A percentile compares a stretch with the other conserved stretches of the same genome.
phyloP scores from a whole-genome alignment of 2,888 invertebrate genomes.

The Polylopha cassiicola region DNA sequence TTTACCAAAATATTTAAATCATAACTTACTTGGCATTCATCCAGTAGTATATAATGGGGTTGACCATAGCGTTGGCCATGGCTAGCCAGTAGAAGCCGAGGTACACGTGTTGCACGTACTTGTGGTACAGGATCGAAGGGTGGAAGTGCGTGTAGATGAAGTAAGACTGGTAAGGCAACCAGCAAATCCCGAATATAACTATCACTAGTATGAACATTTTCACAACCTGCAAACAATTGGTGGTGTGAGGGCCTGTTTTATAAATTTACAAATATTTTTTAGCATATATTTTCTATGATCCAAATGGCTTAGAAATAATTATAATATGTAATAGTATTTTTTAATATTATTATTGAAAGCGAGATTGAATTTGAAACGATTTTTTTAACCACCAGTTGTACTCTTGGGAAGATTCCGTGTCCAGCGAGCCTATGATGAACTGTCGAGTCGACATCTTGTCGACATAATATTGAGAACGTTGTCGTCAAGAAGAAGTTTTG shows the following conservation, averaged over 20 bases:
- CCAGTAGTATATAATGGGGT: conserved; percentile 94
- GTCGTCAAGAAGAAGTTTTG: no score
- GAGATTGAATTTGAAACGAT: no score
- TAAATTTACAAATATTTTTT: no score
- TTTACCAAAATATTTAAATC: background rate
- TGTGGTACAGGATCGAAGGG: conserved; percentile 79
- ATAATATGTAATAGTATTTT: no score
- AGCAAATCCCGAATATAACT: conserved; percentile 90
- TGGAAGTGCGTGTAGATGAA: conserved; percentile 89
- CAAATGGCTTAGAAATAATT: no score
- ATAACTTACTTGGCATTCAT: conserved; percentile 89
- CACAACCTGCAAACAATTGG: conserved; percentile 81
- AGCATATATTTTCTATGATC: no score
- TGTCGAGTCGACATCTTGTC: no score
- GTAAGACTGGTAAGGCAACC: conserved; percentile 92
- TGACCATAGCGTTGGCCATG: conserved; percentile 96
- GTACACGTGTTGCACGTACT: conserved; percentile 90
- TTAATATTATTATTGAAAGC: no score
- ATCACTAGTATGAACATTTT: conserved; percentile 93
- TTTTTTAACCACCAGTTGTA: no score
- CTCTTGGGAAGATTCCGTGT: no score
- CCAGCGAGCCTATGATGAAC: no score
- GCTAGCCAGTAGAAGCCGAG: conserved; percentile 93
- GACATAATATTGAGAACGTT: no score
- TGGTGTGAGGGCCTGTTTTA: background rate